Evolutionary conservation across 2,113 vertebrate genomes (phyloP).

Genomic region (Misgurnus mizolepis): DNA sequence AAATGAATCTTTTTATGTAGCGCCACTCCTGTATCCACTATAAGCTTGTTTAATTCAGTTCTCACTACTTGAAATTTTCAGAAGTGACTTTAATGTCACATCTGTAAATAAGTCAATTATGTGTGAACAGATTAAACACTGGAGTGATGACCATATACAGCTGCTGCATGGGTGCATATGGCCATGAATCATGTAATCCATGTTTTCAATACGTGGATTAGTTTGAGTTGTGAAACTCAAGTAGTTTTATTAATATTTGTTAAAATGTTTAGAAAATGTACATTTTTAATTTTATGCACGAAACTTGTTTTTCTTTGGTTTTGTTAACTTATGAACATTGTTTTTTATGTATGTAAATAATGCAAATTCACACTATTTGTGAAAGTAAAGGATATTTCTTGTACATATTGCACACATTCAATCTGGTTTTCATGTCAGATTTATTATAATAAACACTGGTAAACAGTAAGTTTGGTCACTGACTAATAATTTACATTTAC

Average conservation of each 20-base stretch:
- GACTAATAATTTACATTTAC: not conserved
- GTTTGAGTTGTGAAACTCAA: not conserved
- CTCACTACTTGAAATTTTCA: too few species aligned
- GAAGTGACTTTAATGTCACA: too few species aligned
- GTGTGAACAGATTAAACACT: too few species aligned
- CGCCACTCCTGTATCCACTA: too few species aligned
- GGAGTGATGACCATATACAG: too few species aligned
- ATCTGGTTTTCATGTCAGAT: not conserved
- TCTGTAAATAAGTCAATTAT: too few species aligned
- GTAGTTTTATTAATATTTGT: not conserved
- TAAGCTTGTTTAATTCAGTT: too few species aligned
- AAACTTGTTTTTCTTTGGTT: too few species aligned
- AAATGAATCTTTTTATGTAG: too few species aligned
- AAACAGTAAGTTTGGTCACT: not conserved
- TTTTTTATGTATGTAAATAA: not conserved
- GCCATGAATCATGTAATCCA: not conserved
- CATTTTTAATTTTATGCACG: not conserved
- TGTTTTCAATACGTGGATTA: not conserved
- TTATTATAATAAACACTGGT: slow-evolving; percentile 9
- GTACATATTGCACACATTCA: slow-evolving; percentile 25
- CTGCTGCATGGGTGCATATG: not conserved
- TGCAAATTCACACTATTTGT: not conserved
- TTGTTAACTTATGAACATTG: slow-evolving; percentile 12
- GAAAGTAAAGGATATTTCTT: slow-evolving; percentile 13
- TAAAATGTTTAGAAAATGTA: not conserved